A percentile compares a stretch with the other conserved stretches of the same genome.
Evolutionary conservation across 2,113 vertebrate species (phyloP).

Genomic region (Campylomormyrus tamandua): DNA sequence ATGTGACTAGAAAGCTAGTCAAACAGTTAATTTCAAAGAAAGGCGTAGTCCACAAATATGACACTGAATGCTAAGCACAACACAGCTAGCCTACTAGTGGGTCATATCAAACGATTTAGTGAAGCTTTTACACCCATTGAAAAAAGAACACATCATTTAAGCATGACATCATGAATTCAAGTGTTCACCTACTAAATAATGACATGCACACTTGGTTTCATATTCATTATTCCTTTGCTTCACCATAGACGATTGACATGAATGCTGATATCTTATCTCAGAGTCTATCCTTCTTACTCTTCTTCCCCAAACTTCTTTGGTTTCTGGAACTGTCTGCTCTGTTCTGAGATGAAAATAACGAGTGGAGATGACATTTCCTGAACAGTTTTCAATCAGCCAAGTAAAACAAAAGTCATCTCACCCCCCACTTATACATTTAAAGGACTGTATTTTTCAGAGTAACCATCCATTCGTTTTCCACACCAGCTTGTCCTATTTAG

Average conservation of each 20-base stretch:
- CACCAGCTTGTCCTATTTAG: not conserved
- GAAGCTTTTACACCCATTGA: not conserved
- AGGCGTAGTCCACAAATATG: not conserved
- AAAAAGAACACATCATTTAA: not conserved
- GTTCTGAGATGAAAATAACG: not conserved
- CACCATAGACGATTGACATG: not conserved
- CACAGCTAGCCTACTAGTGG: not conserved
- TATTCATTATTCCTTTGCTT: not conserved
- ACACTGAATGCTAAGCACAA: not conserved
- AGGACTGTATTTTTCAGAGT: not conserved
- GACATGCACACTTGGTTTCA: not conserved
- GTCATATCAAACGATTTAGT: not conserved
- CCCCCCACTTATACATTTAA: not conserved
- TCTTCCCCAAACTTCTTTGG: not conserved
- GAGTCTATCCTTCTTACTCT: not conserved
- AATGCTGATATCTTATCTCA: not conserved
- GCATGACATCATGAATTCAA: not conserved
- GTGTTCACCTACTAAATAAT: not conserved
- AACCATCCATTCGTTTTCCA: not conserved
- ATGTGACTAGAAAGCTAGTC: not conserved
- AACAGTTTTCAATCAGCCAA: not conserved
- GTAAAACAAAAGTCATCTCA: not conserved
- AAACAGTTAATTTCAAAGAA: not conserved
- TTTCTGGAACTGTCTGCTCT: not conserved
- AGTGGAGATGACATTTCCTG: not conserved